Percentiles rank a stretch among this genome's conserved stretches.
Conservation (phyloP, 2,113 vertebrate genomes). For the Entosphenus tridentatus region DNA sequence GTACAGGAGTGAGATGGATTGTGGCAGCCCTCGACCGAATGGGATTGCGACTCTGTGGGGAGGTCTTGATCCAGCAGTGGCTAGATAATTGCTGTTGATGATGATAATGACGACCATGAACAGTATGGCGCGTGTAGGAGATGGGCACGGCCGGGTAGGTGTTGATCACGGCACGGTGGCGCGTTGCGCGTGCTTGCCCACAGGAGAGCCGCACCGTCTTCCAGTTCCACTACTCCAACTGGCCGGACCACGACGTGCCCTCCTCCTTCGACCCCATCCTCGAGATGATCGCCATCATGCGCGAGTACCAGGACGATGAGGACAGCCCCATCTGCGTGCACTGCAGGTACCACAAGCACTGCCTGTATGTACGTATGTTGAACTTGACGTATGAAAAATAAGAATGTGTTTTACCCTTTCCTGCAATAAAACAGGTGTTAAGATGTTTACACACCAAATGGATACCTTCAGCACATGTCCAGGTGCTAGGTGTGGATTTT, state of each 20-base stretch:
- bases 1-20: not conserved
- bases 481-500: no score
- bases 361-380: no score
- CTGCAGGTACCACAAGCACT: constrained; percentile 43
- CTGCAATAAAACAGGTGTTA: no score
- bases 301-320: constrained; percentile 76
- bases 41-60: no score
- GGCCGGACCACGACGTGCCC: constrained; percentile 94
- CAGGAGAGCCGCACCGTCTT: constrained; percentile 69
- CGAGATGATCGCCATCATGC: constrained; percentile 92
- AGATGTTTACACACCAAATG: no score
- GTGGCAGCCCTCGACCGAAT: no score
- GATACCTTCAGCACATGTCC: no score
- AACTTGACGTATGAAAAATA: no score
- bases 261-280: constrained; percentile 92
- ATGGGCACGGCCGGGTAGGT: not conserved
- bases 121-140: not conserved
- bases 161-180: not conserved
- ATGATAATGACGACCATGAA: not conserved
- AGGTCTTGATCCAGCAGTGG: not conserved
- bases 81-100: not conserved
- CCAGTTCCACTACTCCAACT: constrained; percentile 95
- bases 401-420: no score
- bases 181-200: not conserved
- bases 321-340: constrained; percentile 85